Percentiles rank a stretch among this genome's conserved stretches.
These are phyloP conservation scores for Eriosoma lanigerum DNA, from an alignment of 1,140 invertebrate species.

Conservation along the genomic window DNA sequence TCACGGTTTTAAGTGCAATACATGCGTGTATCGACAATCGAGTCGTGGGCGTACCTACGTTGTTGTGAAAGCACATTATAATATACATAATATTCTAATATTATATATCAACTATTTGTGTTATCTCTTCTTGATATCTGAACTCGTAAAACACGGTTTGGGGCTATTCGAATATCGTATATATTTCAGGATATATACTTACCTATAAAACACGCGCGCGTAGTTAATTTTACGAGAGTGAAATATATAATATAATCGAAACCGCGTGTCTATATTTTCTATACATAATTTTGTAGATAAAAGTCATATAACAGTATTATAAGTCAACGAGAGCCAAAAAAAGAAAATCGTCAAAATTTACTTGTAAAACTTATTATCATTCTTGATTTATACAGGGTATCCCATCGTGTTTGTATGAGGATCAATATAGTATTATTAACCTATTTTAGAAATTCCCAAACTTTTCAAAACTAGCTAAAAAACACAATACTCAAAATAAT, in stretches of 20 bases:
- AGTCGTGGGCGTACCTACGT: conserved; percentile 17
- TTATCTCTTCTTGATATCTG: conserved; percentile 33
- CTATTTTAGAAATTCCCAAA: no score
- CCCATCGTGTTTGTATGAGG: no score
- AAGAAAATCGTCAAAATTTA: no score
- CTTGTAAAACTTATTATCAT: no score
- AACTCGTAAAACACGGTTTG: conserved; percentile 31
- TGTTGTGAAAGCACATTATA: conserved; percentile 31
- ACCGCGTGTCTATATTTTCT: not conserved
- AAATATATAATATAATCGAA: not conserved
- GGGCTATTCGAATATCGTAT: conserved; percentile 29
- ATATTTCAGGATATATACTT: not conserved
- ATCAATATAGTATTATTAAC: no score
- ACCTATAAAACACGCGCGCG: not conserved
- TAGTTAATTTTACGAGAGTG: not conserved
- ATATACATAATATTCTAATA: no score
- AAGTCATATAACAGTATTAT: no score
- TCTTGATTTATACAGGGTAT: no score
- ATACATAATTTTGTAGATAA: no score
- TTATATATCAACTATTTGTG: not conserved
- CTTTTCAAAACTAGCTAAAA: no score
- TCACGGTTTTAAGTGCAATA: conserved; percentile 16
- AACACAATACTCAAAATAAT: no score
- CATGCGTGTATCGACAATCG: not conserved
- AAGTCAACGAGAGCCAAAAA: no score